Evolutionary conservation across 2,797 vertebrate genomes (phyloP).

Genomic region (Synanceia verrucosa): DNA sequence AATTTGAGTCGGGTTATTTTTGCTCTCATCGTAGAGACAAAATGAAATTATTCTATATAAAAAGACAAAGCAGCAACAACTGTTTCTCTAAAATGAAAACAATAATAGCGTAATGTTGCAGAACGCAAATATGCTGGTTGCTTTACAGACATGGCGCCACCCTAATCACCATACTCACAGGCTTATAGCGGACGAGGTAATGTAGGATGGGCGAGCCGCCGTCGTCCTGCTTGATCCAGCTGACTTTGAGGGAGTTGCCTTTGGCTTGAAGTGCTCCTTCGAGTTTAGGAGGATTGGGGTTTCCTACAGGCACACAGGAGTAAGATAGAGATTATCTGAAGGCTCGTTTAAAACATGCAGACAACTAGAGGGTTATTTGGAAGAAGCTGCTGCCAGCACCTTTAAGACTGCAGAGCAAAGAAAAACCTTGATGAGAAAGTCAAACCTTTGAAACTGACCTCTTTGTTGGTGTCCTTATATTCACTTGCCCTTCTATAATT

Average conservation of each 20-base stretch:
- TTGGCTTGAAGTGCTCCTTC: slow-evolving; percentile 89
- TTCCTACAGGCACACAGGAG: slow-evolving; percentile 85
- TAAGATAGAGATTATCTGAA: slow-evolving; percentile 27
- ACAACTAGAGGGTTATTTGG: slow-evolving; percentile 7
- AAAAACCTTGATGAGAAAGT: slow-evolving; percentile 1
- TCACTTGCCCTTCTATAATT: slow-evolving; percentile 46
- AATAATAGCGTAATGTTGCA: too few species aligned
- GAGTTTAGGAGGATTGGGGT: slow-evolving; percentile 94
- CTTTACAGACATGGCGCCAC: too few species aligned
- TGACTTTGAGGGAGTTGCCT: slow-evolving; percentile 92
- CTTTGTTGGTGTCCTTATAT: slow-evolving; percentile 36
- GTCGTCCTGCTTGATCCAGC: slow-evolving; percentile 95
- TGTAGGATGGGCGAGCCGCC: slow-evolving; percentile 95
- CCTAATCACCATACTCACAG: slow-evolving; percentile 85
- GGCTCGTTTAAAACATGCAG: slow-evolving; percentile 1
- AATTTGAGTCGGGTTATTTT: too few species aligned
- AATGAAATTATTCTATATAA: too few species aligned
- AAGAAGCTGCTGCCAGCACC: background rate
- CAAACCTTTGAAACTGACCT: slow-evolving; percentile 15
- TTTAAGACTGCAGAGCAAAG: background rate
- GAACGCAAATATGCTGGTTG: too few species aligned
- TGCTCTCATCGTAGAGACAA: too few species aligned
- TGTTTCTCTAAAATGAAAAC: too few species aligned
- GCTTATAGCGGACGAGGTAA: slow-evolving; percentile 93
- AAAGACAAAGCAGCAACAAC: too few species aligned